Conservation (phyloP, 2,797 vertebrate species). For the Nyctibius grandis region DNA sequence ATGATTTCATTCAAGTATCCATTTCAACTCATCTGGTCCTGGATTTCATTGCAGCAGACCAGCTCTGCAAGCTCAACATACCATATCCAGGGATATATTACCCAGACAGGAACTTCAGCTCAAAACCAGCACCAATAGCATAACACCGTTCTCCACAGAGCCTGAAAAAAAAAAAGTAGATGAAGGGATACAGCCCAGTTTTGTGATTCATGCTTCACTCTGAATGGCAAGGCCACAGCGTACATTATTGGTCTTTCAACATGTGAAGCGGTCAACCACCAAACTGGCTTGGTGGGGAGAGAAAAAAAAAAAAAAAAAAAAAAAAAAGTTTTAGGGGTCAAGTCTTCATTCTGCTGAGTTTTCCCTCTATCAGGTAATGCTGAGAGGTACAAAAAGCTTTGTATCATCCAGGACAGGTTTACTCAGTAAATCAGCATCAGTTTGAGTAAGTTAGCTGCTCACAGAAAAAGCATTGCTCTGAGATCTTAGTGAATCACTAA, state of each 20-base stretch:
- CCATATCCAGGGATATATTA: background rate
- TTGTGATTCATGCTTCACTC: background rate
- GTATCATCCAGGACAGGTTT: background rate
- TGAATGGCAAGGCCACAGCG: background rate
- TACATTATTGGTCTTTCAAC: background rate
- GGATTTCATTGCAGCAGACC: background rate
- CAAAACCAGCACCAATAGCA: background rate
- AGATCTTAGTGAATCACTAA: background rate
- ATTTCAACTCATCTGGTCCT: constrained; percentile 24
- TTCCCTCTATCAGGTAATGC: background rate
- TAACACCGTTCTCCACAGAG: background rate
- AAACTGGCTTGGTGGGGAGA: background rate
- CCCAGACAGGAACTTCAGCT: background rate
- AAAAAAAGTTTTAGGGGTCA: background rate
- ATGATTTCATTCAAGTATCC: constrained; percentile 36
- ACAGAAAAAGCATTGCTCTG: background rate
- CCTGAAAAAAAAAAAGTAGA: background rate
- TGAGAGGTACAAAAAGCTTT: background rate
- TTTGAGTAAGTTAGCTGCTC: background rate
- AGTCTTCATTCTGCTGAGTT: background rate
- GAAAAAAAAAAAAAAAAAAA: background rate
- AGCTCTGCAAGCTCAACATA: background rate
- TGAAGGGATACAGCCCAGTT: background rate
- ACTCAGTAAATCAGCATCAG: background rate
- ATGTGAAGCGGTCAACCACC: background rate